These are phyloP conservation scores for Ephestia elutella DNA, from an alignment of 1,140 invertebrate species.

Conservation along the genomic window DNA sequence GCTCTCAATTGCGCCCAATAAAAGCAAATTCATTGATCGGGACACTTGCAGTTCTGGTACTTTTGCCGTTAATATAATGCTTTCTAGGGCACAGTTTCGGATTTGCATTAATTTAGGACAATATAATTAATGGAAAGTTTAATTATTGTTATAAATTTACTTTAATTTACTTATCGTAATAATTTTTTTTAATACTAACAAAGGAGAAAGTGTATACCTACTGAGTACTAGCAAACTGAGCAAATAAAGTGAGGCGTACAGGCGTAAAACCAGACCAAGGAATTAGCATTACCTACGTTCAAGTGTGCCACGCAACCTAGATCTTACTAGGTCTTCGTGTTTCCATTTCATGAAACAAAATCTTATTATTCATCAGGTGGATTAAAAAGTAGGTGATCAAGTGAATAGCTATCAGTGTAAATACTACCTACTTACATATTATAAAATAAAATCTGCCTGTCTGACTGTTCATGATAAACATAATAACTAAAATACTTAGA, in stretches of 20 bases:
- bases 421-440: too few species aligned
- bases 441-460: too few species aligned
- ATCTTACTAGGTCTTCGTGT: slow-evolving; percentile 14
- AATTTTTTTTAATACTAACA: slow-evolving; percentile 6
- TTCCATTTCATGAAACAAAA: too few species aligned
- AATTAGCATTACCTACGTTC: slow-evolving; percentile 20
- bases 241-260: slow-evolving; percentile 21
- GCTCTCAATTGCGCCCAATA: slow-evolving; percentile 44
- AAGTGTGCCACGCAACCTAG: slow-evolving; percentile 21
- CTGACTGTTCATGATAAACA: too few species aligned
- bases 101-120: too few species aligned
- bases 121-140: too few species aligned
- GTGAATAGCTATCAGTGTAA: neutral
- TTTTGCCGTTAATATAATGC: slow-evolving; percentile 29
- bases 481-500: too few species aligned
- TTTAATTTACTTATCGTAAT: too few species aligned
- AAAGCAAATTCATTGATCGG: slow-evolving; percentile 55
- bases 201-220: slow-evolving; percentile 18
- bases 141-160: too few species aligned
- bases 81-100: slow-evolving; percentile 18
- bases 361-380: too few species aligned
- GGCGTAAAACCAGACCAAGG: slow-evolving; percentile 26
- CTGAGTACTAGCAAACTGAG: slow-evolving; percentile 10
- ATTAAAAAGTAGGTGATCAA: neutral
- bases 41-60: slow-evolving; percentile 17